Evolutionary conservation across 2,113 vertebrate species (phyloP).

Genomic region (Pomatostomus ruficeps): DNA sequence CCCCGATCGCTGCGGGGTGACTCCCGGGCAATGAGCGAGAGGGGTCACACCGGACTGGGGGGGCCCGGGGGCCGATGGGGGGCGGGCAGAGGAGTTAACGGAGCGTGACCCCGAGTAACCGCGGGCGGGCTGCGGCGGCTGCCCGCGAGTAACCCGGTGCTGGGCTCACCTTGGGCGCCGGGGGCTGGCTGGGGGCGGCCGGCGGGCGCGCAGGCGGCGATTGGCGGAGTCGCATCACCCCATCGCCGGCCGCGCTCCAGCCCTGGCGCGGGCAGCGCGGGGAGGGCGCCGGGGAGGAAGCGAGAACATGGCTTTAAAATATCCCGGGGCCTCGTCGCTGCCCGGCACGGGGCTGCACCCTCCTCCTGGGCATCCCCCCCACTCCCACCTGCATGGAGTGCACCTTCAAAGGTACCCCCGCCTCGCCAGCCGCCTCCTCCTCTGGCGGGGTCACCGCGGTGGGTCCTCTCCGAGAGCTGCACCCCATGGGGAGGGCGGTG

Average conservation of each 20-base stretch:
- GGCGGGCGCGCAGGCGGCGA: constrained; percentile 71
- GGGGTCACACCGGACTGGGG: fast-evolving
- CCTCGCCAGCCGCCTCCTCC: background rate
- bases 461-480: background rate
- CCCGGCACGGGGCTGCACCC: background rate
- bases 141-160: constrained; percentile 84
- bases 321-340: background rate
- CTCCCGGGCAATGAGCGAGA: background rate
- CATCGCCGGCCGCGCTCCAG: constrained; percentile 76
- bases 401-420: constrained; percentile 62
- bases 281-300: background rate
- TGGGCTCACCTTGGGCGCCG: constrained; percentile 39
- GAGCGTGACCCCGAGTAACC: constrained; percentile 61
- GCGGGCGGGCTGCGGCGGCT: background rate
- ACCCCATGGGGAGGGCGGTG: background rate
- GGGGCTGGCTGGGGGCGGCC: constrained; percentile 33
- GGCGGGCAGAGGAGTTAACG: background rate
- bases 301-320: background rate
- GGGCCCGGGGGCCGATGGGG: fast-evolving
- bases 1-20: background rate
- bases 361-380: background rate
- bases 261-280: background rate
- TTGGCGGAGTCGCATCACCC: constrained; percentile 91
- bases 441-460: background rate
- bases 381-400: background rate